phyloP scores from a whole-genome alignment of 2,888 invertebrate genomes.

The Frankliniella fusca region DNA sequence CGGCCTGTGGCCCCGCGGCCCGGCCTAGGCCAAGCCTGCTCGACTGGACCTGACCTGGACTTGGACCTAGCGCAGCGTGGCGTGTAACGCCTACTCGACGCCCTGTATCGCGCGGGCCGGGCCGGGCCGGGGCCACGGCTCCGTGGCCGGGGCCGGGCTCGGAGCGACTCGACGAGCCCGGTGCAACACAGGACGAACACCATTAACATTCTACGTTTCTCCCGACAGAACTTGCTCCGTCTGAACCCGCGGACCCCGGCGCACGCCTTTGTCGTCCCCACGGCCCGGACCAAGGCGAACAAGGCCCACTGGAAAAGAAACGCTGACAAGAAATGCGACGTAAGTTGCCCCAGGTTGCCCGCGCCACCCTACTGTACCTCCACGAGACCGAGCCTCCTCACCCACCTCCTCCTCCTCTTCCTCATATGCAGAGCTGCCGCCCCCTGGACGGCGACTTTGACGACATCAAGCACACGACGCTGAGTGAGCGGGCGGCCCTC shows the following conservation, averaged over 20 bases:
- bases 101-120: no score
- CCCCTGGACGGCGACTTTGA: conserved; percentile 43
- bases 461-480: conserved; percentile 78
- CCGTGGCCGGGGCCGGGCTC: no score
- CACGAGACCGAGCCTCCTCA: no score
- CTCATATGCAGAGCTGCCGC: conserved; percentile 57
- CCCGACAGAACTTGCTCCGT: conserved; percentile 72
- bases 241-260: conserved; percentile 80
- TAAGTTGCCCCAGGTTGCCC: background rate
- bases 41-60: no score
- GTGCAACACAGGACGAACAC: no score
- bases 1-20: no score
- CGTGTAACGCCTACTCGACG: no score
- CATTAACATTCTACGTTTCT: conserved; percentile 31
- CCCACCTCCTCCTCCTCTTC: background rate
- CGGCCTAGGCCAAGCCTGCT: no score
- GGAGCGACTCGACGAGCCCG: no score
- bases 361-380: background rate
- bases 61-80: no score
- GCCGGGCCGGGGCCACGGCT: no score
- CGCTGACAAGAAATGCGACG: conserved; percentile 69
- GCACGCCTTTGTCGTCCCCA: conserved; percentile 76
- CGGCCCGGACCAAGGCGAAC: conserved; percentile 74
- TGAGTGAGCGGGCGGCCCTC: conserved; percentile 92
- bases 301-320: conserved; percentile 97